Evolutionary conservation across 2,113 vertebrate species (phyloP).

Genomic region (Polypterus senegalus): DNA sequence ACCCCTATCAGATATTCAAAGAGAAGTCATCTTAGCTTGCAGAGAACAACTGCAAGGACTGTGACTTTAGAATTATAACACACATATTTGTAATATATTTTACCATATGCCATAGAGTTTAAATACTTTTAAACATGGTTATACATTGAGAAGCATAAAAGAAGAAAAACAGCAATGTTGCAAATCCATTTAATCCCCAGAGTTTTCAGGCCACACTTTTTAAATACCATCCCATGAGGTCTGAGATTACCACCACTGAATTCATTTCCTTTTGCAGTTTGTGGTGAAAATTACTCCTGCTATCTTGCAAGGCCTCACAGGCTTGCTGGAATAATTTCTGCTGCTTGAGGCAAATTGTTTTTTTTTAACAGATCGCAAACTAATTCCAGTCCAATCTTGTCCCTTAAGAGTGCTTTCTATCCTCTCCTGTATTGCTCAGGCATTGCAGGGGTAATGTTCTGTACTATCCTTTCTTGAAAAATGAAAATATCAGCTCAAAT

Average conservation of each 20-base stretch:
- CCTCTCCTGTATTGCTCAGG: constrained; percentile 19
- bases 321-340: constrained; percentile 13
- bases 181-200: constrained; percentile 2
- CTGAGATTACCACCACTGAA: background rate
- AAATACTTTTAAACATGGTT: too few relatives aligned
- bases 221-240: background rate
- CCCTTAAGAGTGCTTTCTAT: constrained; percentile 24
- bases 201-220: background rate
- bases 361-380: constrained; percentile 32
- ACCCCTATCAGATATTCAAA: too few relatives aligned
- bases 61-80: too few relatives aligned
- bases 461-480: constrained; percentile 19
- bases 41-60: too few relatives aligned
- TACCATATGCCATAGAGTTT: too few relatives aligned
- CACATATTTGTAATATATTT: too few relatives aligned
- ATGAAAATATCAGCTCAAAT: constrained; percentile 24
- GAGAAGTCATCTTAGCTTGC: too few relatives aligned
- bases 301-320: constrained; percentile 4
- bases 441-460: constrained; percentile 32
- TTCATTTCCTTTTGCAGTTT: constrained; percentile 6
- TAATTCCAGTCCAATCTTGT: constrained; percentile 41
- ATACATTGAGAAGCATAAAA: background rate
- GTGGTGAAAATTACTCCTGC: constrained; percentile 12
- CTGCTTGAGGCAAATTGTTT: constrained; percentile 18
- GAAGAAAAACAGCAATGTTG: background rate